Base-by-base conservation (phyloP, 2,113 vertebrate genomes). In the Lagopus muta region DNA sequence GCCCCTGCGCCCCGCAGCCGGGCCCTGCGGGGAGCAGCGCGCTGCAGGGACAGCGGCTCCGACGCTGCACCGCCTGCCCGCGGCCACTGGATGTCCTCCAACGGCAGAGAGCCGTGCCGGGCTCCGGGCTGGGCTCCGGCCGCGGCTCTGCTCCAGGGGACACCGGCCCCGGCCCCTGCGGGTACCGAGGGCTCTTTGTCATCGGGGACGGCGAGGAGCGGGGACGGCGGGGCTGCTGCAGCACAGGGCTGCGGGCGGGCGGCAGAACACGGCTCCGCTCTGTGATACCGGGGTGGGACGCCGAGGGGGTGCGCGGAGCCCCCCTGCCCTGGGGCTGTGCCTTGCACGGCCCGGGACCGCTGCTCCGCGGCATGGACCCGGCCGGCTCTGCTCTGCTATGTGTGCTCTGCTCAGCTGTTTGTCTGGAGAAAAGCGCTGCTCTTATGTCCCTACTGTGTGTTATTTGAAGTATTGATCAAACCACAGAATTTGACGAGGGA, bases 41-140 rank as follows among this genome's bases (percentile, higher is more conserved):
- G 61, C 27, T 3, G 52, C 13, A 19, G 45, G 4, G 65, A 19
- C 3, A 22, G 34, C 32, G 8, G n/a, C 58, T 11, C n/a, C 10
- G 40, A 20, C 6, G 11, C 25, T 42, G 60, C 60, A 62, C 22
- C 34, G 36, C 13, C 36, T 6, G 24, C 36, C 36, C 60, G 15
- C 21, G 60, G 84, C 93, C 87, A 1, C 95, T 95, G 90, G 95
- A 84, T 92, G 94, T 95, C 94, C 92, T 24, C 94, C 90, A 67
- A 57, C 64, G 28, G 40, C 64, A 43, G 42, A 32, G 62, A 32
- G 62, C 40, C 17, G 38, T 36, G 34, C 22, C 34, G 21, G 14
- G 60, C 34, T 61, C 60, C 34, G 9, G 21, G 21, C 6, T 62
- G 36, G 60, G 60, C 34, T 16, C 15, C 15, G 24, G 16, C 36